Base-by-base conservation (phyloP, 2,113 vertebrate species). In the Platanista minor region DNA sequence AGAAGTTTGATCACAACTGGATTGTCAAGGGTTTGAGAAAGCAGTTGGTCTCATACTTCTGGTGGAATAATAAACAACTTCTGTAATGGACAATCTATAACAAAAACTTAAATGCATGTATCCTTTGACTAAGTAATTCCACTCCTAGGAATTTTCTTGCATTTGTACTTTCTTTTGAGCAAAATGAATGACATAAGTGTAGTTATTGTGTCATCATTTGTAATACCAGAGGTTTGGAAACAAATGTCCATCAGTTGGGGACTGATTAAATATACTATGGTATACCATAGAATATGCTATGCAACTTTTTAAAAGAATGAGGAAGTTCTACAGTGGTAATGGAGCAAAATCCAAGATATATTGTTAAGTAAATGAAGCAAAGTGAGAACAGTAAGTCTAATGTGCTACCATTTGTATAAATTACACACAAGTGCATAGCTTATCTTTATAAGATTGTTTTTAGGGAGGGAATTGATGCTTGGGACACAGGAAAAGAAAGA, bases 391-490 rank as follows among this genome's bases (percentile, higher is more conserved):
- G 21, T 82, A 46, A 21, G 18, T 74, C 46, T 66, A 61, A 54
- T 36, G 18, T 82, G 80, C 59, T 90, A 21, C 12, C 46, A 10
- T 67, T 85, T 92, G 39, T 41, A 31, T 67, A 85, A 59, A 36
- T 64, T 18, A n/a, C 31, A 66, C 27, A 72, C n/a, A 31, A 7
- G 41, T 31, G 1, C 7, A 67, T 54, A 62, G n/a, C 12, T 91
- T 87, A 18, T 91, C 52, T 94, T 92, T 93, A 49, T 62, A 86
- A 69, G 54, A 39, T 94, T 92, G 27, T 92, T 90, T 87, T 25
- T 77, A 90, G 61, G 66, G 6, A 46, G 9, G 21, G 33, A 87
- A 78, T 66, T 87, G 54, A 15, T 96, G 5, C 57, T 46, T 92
- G 52, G 39, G 64, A 87, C 90, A 71, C 3, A 94, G 31, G 43